A percentile compares a stretch with the other conserved stretches of the same genome.
Evolutionary conservation across 1,140 invertebrate species (phyloP).

Genomic region (Colletes gigas): DNA sequence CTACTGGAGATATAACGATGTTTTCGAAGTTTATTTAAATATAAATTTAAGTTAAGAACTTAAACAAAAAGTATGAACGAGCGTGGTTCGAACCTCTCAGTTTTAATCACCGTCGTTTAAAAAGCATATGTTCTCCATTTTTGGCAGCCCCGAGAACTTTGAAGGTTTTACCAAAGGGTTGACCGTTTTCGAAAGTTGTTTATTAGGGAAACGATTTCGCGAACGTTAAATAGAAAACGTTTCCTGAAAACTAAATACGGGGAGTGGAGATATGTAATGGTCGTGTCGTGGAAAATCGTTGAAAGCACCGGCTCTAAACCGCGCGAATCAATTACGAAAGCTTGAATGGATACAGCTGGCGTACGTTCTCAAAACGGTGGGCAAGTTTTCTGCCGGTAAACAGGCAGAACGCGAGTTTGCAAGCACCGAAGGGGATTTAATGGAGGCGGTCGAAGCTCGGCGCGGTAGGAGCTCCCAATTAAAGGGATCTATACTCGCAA

Average conservation of each 20-base stretch:
- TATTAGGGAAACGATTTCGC: background rate
- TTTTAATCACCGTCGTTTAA: too few relatives aligned
- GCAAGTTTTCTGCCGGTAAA: conserved; percentile 22
- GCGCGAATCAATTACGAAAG: conserved; percentile 8
- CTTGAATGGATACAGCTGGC: background rate
- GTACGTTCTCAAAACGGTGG: conserved; percentile 4
- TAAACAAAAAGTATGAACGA: too few relatives aligned
- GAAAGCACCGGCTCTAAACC: background rate
- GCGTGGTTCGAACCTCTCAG: too few relatives aligned
- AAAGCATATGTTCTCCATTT: too few relatives aligned
- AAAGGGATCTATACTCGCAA: conserved; percentile 42
- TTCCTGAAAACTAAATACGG: too few relatives aligned
- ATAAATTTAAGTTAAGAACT: too few relatives aligned
- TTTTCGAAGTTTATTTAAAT: too few relatives aligned
- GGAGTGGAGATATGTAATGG: too few relatives aligned
- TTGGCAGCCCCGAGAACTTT: too few relatives aligned
- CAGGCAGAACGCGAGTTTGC: background rate
- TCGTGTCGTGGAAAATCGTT: background rate
- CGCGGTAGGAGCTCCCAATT: conserved; percentile 46
- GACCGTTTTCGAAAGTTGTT: background rate
- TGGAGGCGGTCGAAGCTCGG: conserved; percentile 11
- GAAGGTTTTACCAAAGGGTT: too few relatives aligned
- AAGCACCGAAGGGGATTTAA: conserved; percentile 46
- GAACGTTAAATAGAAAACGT: too few relatives aligned
- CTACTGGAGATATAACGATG: too few relatives aligned